Evolutionary conservation across 2,888 invertebrate species (phyloP), one percentile per base, ranked within the genome.

Genomic region (Cyrtodaria siliqua): DNA sequence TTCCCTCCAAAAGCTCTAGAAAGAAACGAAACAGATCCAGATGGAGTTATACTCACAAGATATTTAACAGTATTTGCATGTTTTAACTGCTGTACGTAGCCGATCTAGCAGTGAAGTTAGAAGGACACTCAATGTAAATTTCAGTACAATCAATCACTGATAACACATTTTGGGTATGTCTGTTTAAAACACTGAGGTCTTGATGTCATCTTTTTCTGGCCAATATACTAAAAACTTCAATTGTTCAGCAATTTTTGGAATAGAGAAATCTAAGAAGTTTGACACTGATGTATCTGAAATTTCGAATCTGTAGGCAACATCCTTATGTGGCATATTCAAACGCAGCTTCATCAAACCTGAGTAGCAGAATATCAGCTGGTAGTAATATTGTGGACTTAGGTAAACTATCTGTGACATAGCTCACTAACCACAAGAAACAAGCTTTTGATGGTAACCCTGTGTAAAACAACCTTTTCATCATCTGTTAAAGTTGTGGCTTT

Each of bases 291-390:
- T 33, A 6, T 55, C 47, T 16, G 69, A 61, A 2, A 61, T 52
- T 12, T 42, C 44, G 33, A 61, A 69, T 20, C 61, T 14, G 6
- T 53, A 44, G 0, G 61, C 69, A 20, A 69, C 55, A 44, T 69
- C 62, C 1, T 29, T 29, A 18, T 69, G 40, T 18, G 61, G 33
- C 4, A 24, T 1, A 38, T 55, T 69, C 1, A 61, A 33, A 16
- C 61, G 42, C 2, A 69, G 40, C 44, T 61, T 69, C 69, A 61
- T 69, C 23, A 69, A 47, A 33, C n/a, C n/a, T n/a, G n/a, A n/a
- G n/a, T n/a, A n/a, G n/a, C n/a, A n/a, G n/a, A n/a, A n/a, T n/a
- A n/a, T n/a, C n/a, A n/a, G n/a, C n/a, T n/a, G n/a, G n/a, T n/a
- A n/a, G n/a, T n/a, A n/a, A n/a, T n/a, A n/a, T n/a, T n/a, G n/a